A percentile compares a stretch with the other conserved stretches of the same genome.
Conservation (phyloP, 2,797 vertebrate genomes). For the Eulemur rubriventer region DNA sequence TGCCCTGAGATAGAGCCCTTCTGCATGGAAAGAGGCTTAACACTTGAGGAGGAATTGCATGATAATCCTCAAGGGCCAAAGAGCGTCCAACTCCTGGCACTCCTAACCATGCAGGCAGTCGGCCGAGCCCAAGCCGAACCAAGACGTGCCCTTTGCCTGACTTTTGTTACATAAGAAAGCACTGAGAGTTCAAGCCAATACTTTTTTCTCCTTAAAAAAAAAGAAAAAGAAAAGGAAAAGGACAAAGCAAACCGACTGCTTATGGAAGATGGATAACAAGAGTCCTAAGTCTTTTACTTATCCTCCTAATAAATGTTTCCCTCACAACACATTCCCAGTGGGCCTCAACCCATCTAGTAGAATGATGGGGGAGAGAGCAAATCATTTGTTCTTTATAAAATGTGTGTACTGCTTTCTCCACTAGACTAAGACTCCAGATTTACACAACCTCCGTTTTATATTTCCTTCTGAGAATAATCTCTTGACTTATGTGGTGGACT, state of each 20-base stretch:
- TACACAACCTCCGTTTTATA: background rate
- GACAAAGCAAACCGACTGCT: constrained; percentile 19
- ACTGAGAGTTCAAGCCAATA: constrained; percentile 51
- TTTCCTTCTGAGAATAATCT: constrained; percentile 1
- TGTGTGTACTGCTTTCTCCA: background rate
- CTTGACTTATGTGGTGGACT: background rate
- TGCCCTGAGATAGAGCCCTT: background rate
- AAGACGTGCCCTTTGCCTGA: constrained; percentile 74
- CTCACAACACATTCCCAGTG: background rate
- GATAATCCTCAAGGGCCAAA: constrained; percentile 33
- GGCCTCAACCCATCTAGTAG: background rate
- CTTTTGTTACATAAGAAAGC: constrained; percentile 76
- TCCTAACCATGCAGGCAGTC: constrained; percentile 36
- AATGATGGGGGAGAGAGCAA: background rate
- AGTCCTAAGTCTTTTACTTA: constrained; percentile 13
- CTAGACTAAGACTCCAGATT: constrained; percentile 1
- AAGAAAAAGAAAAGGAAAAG: background rate
- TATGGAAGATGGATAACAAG: constrained; percentile 54
- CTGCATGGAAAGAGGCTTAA: background rate
- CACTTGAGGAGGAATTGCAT: background rate
- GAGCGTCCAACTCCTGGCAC: background rate
- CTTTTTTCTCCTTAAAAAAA: constrained; percentile 33
- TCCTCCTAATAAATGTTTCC: constrained; percentile 38
- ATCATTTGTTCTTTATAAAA: constrained; percentile 31
- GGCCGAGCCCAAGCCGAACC: constrained; percentile 32